Percentiles rank a stretch among this genome's conserved stretches.
Conservation (phyloP, 2,113 vertebrate genomes). For the Petroica traversi region DNA sequence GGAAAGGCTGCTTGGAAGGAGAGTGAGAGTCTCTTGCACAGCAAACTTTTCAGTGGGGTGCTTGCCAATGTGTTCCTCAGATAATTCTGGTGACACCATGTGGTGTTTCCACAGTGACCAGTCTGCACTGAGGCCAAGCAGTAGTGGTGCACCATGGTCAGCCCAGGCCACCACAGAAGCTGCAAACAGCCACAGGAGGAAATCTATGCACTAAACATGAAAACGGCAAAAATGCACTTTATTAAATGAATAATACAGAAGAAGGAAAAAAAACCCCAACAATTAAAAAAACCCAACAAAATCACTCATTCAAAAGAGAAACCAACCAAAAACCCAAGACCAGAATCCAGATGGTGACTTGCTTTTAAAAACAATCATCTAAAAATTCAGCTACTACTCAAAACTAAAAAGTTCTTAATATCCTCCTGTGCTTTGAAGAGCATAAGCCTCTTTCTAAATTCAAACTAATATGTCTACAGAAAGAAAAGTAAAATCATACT, state of each 20-base stretch:
- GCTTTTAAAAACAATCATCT: background rate
- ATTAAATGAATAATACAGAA: background rate
- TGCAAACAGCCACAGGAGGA: conserved; percentile 86
- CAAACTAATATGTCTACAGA: background rate
- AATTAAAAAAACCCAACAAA: background rate
- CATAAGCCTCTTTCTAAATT: background rate
- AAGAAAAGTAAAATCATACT: background rate
- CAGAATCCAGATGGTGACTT: background rate
- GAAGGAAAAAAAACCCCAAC: accelerated
- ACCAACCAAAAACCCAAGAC: background rate
- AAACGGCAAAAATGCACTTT: conserved; percentile 5
- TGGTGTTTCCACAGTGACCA: conserved; percentile 81
- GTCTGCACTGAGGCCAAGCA: conserved; percentile 83
- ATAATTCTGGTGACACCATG: background rate
- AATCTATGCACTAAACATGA: conserved; percentile 79
- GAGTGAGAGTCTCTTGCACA: conserved; percentile 75
- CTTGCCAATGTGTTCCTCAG: conserved; percentile 65
- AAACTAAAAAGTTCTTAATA: background rate
- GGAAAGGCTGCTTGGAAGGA: conserved; percentile 80
- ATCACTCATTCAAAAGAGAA: background rate
- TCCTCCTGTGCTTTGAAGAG: background rate
- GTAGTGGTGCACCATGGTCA: conserved; percentile 83
- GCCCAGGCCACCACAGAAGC: conserved; percentile 86
- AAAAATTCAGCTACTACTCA: background rate
- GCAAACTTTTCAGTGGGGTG: conserved; percentile 55